Base-by-base conservation (phyloP, 2,888 invertebrate genomes). In the Harpagoxenus sublaevis region DNA sequence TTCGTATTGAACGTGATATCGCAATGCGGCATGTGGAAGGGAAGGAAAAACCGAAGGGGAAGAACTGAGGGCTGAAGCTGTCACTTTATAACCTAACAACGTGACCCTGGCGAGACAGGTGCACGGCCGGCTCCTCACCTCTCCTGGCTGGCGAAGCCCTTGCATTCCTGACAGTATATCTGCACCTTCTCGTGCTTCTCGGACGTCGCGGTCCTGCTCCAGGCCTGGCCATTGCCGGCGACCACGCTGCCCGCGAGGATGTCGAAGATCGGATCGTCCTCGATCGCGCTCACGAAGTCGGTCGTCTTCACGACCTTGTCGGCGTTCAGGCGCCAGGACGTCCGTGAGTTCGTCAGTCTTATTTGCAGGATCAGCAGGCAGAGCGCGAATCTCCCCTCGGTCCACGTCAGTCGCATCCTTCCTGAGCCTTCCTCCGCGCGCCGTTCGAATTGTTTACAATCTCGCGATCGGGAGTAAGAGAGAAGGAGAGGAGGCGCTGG, bases 311-410 rank as follows among this genome's bases (percentile, higher is more conserved):
- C 79, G 85, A 97, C 96, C 85, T 98, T 97, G 95, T 97, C 97
- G 92, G 98, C 95, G 94, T 97, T 98, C 86, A 98, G 95, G 95
- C 97, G 97, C 98, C 98, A 98, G 78, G 98, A 98, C 28, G 98
- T 97, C 91, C 97, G 96, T 55, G 98, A 98, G 95, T 98, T 98
- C 89, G 97, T 97, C 88, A 96, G 95, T 75, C 92, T 93, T 23
- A 94, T 93, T 85, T 95, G 95, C 48, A 95, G 91, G 23, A 95
- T 91, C 55, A 95, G 88, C 83, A 95, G 93, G 84, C 94, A 95
- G 84, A 94, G 90, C 83, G 93, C 93, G 87, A 92, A 94, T 73
- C 93, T 93, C 85, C 93, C 91, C 75, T 93, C 89, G 60, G 74
- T 39, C 70, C 90, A 90, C 45, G 86, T 73, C 81, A 89, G 84